phyloP scores from a whole-genome alignment of 2,797 vertebrate genomes.

The Gymnocypris eckloni region DNA sequence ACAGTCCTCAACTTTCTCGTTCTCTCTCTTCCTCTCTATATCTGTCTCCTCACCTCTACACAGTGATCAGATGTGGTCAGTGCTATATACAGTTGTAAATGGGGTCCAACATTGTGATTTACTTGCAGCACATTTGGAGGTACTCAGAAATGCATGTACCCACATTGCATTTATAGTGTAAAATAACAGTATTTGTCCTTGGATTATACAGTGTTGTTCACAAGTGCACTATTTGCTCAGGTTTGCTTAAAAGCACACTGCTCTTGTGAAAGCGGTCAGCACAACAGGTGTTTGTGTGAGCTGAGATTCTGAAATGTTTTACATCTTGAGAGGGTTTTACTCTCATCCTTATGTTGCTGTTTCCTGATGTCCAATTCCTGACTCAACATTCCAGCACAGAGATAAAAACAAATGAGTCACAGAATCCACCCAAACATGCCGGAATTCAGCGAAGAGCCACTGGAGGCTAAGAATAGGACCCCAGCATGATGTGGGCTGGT shows the following conservation, averaged over 20 bases:
- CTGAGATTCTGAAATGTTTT: neutral
- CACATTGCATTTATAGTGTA: neutral
- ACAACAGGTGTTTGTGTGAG: constrained; percentile 1
- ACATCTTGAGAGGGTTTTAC: neutral
- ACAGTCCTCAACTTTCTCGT: neutral
- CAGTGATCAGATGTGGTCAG: neutral
- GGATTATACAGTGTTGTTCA: neutral
- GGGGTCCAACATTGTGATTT: neutral
- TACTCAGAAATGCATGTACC: neutral
- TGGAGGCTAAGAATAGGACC: constrained; percentile 31
- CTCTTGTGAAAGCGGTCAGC: neutral
- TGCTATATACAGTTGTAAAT: constrained; percentile 1
- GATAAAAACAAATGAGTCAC: constrained; percentile 40
- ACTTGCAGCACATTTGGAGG: neutral
- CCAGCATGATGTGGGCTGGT: constrained; percentile 21
- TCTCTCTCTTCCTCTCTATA: constrained; percentile 4
- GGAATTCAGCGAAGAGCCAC: neutral
- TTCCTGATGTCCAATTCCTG: constrained; percentile 13
- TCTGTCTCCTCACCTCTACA: neutral
- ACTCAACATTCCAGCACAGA: constrained; percentile 27
- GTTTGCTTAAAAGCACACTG: neutral
- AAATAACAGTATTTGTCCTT: neutral
- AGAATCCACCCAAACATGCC: constrained; percentile 16
- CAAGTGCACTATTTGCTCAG: neutral
- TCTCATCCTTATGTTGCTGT: neutral